Base-by-base conservation (phyloP, 2,888 invertebrate genomes). In the Trichopoda pennipes region DNA sequence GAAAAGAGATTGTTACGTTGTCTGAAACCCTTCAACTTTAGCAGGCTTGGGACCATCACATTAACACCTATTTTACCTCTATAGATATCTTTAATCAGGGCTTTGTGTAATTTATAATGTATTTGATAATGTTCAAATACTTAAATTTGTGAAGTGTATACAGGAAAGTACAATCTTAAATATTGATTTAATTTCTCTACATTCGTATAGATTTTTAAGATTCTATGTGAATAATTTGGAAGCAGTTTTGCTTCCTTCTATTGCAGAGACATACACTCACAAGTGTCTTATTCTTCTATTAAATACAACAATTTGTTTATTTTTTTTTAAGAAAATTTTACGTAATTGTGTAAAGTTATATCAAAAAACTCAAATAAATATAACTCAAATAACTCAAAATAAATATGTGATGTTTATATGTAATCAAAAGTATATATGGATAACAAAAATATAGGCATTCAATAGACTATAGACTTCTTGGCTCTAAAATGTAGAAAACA, bases 161-260 rank as follows among this genome's bases (percentile, higher is more conserved):
- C 17, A 35, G 14, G 42, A 38, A 47, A 21, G 47, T 2, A 14
- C 17, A 74, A 66, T 64, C 60, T 60, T 60, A 32, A 21, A 35
- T 47, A 35, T 35, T 68, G 68, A 61, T 32, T 60, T 53, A 21
- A 17, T 61, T 58, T 16, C 28, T 23, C 8, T 19, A 21, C 47
- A 35, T 16, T 38, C 14, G 42, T 38, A 19, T 19, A 55, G 10
- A 1, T 35, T 35, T 23, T 21, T 60, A 58, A 75, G 75, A 60
- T 75, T 51, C 47, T 55, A 12, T 47, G 17, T 38, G 51, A 6
- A 66, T 44, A 60, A 23, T 53, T 72, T 55, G 10, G 19, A 19
- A 42, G 16, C 12, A n/a, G 4, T 28, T 42, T 47, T 32, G 8
- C 47, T 21, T 73, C 44, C 32, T 63, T 19, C 6, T 72, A 28